phyloP scores from a whole-genome alignment of 2,888 invertebrate genomes.

The Epiblema foenella region DNA sequence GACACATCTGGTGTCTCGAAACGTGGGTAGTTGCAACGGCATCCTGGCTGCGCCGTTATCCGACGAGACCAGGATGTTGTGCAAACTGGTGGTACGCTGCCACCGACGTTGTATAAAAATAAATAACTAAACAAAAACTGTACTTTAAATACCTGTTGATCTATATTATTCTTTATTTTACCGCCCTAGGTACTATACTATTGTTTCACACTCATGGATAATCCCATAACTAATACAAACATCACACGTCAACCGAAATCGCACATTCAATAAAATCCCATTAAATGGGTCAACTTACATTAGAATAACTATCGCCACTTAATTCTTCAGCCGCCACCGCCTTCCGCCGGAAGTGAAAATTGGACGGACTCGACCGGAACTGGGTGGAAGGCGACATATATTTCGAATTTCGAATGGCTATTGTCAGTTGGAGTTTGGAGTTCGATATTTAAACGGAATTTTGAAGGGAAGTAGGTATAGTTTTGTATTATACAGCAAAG shows the following conservation, averaged over 20 bases:
- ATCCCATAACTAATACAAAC: no score
- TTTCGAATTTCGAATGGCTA: constrained; percentile 79
- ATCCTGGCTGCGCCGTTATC: no score
- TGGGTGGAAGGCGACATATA: constrained; percentile 82
- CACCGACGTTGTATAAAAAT: no score
- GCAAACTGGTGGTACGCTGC: no score
- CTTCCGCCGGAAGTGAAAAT: constrained; percentile 81
- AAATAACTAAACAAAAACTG: no score
- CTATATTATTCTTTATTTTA: no score
- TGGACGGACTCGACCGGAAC: constrained; percentile 83
- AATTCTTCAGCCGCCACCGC: constrained; percentile 80
- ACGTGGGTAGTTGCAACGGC: no score
- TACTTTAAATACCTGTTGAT: no score
- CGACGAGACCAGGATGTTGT: no score
- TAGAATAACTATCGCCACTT: constrained; percentile 81
- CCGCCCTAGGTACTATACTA: no score
- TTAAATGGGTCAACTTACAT: constrained; percentile 58
- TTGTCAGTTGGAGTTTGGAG: constrained; percentile 58
- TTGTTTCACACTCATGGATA: no score
- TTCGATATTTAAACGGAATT: constrained; percentile 31
- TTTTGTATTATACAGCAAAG: background rate
- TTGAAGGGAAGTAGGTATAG: constrained; percentile 9
- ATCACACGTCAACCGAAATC: constrained; percentile 6
- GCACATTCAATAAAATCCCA: constrained; percentile 19
- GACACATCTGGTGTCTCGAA: no score